Conservation (phyloP, 2,797 vertebrate genomes). For the Coluber constrictor region DNA sequence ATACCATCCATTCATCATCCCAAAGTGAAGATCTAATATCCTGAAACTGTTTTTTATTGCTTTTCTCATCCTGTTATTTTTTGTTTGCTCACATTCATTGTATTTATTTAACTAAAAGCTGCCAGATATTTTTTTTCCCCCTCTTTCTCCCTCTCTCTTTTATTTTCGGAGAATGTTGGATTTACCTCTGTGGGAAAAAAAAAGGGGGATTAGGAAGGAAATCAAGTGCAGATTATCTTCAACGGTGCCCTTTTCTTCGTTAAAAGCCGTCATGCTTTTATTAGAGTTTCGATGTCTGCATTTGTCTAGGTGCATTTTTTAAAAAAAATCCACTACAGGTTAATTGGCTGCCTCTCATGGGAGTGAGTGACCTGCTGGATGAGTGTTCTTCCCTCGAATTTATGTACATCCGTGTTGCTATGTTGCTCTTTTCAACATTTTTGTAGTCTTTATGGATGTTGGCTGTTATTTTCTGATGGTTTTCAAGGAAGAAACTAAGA, state of each 20-base stretch:
- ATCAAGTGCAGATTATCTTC: background rate
- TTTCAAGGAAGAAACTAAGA: background rate
- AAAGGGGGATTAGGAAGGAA: background rate
- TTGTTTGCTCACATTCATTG: background rate
- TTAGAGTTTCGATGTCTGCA: background rate
- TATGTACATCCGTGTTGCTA: background rate
- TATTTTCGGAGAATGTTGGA: background rate
- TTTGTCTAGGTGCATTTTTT: background rate
- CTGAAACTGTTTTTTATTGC: constrained; percentile 10
- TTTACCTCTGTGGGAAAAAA: background rate
- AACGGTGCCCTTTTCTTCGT: background rate
- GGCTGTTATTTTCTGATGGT: background rate
- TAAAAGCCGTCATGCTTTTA: background rate
- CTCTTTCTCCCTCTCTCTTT: too few relatives aligned
- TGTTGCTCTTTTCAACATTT: background rate
- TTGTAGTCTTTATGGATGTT: background rate
- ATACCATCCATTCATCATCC: constrained; percentile 23
- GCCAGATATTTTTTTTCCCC: background rate
- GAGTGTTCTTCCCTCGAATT: fast-evolving
- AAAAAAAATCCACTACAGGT: background rate
- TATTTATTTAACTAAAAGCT: constrained; percentile 17
- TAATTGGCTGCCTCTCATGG: background rate
- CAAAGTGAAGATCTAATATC: constrained; percentile 1
- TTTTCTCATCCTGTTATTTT: background rate
- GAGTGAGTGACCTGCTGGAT: background rate